Evolutionary conservation across 2,797 vertebrate species (phyloP).

Genomic region (Eidolon dupreanum): DNA sequence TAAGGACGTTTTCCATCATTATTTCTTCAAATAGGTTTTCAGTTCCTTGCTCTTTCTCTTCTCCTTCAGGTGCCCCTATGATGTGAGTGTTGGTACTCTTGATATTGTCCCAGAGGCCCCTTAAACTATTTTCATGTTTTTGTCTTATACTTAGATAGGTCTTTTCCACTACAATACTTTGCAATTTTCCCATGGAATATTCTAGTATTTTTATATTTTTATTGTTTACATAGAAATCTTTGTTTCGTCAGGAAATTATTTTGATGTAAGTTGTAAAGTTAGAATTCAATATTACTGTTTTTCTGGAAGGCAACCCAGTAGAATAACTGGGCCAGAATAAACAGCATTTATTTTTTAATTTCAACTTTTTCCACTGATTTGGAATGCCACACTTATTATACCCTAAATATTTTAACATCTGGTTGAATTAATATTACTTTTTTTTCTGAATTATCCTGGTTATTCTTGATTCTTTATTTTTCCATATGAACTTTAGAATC

Average conservation of each 20-base stretch:
- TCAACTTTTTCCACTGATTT: neutral
- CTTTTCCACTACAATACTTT: neutral
- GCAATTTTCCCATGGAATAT: neutral
- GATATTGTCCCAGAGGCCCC: too few species aligned
- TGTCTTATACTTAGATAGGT: neutral
- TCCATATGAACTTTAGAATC: neutral
- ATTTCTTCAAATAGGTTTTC: too few species aligned
- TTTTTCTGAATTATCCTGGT: neutral
- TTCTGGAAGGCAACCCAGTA: neutral
- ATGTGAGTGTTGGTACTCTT: too few species aligned
- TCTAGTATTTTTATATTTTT: neutral
- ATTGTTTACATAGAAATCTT: neutral
- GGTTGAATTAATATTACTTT: neutral
- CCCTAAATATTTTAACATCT: neutral
- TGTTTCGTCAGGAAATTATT: conserved; percentile 13
- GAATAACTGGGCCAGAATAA: neutral
- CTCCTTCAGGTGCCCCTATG: too few species aligned
- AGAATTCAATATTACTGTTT: neutral
- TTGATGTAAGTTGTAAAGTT: neutral
- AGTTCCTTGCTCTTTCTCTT: too few species aligned
- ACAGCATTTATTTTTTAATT: neutral
- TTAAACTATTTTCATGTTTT: neutral
- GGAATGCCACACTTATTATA: neutral
- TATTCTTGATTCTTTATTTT: neutral
- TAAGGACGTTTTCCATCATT: too few species aligned